phyloP scores from a whole-genome alignment of 1,140 invertebrate species.

The Muscidifurax raptorellus region DNA sequence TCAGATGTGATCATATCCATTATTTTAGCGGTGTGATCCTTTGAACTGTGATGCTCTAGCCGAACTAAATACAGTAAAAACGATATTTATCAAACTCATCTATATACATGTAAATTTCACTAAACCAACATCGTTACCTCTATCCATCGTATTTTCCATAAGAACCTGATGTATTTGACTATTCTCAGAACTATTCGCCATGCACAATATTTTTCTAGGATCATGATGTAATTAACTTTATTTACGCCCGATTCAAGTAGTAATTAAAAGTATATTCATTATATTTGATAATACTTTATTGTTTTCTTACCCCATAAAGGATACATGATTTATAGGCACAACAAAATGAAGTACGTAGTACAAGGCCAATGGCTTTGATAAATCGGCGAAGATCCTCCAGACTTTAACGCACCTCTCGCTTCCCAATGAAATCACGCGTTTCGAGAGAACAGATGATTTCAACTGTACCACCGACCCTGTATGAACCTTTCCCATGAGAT shows the following conservation, averaged over 20 bases:
- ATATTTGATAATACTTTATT: no score
- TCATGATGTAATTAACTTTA: no score
- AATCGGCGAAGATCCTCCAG: constrained; percentile 56
- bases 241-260: neutral
- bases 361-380: constrained; percentile 46
- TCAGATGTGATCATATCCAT: constrained; percentile 52
- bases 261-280: neutral
- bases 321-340: constrained; percentile 49
- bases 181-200: constrained; percentile 49
- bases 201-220: constrained; percentile 55
- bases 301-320: constrained; percentile 53
- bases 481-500: constrained; percentile 31
- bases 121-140: constrained; percentile 50
- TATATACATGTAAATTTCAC: constrained; percentile 5
- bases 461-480: constrained; percentile 39
- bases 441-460: constrained; percentile 2
- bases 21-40: constrained; percentile 56
- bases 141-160: constrained; percentile 56
- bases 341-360: constrained; percentile 53
- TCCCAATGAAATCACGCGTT: constrained; percentile 53
- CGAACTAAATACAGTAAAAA: constrained; percentile 46
- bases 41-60: constrained; percentile 53
- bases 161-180: constrained; percentile 53
- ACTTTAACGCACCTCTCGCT: constrained; percentile 57
- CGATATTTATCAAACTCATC: neutral